Base-by-base conservation (phyloP, 1,140 invertebrate genomes). In the Drosophila kohkoa region DNA sequence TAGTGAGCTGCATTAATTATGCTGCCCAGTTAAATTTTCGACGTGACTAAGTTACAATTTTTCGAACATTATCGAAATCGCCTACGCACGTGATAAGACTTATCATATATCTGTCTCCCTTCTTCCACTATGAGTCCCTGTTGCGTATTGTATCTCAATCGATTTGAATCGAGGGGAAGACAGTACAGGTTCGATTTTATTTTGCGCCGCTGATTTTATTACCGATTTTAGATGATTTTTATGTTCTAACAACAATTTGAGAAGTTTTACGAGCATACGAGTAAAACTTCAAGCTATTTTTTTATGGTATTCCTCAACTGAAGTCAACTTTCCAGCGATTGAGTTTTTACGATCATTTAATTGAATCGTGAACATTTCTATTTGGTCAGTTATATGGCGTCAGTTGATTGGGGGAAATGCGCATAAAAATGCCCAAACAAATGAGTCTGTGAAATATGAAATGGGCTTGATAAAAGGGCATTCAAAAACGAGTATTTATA, bases 241-340 rank as follows among this genome's bases (percentile, higher is more conserved):
- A 91, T 91, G 88, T 77, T 88, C 86, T 85, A 88, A 85, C 83
- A 88, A 76, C 81, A 89, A 85, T 88, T 89, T 62, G 83, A 64
- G 55, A 59, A 55, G 46, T 81, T 88, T 88, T 66, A 88, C 81
- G 85, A 77, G 41, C 41, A 13, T 15, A 52, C 64, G 51, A 67
- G 55, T 74, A 69, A 45, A 57, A 70, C 64, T 51, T 75, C 54
- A 32, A 25, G 52, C 45, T 66, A 35, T 15, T n/a, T 71, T 71
- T 54, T 45, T 11, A 1, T 35, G 35, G 43, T 64, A 70, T 67
- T 69, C 51, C 58, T 43, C 65, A 64, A 48, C 38, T 20, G 11
- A 43, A 43, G 41, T 43, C 20, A 7, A 35, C 13, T 52, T 38
- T 66, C 8, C 49, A 65, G 41, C 52, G 76, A 76, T 78, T 81